Evolutionary conservation across 2,888 invertebrate species (phyloP), one percentile per base, ranked within the genome.

Genomic region (Polydrusus tereticollis): DNA sequence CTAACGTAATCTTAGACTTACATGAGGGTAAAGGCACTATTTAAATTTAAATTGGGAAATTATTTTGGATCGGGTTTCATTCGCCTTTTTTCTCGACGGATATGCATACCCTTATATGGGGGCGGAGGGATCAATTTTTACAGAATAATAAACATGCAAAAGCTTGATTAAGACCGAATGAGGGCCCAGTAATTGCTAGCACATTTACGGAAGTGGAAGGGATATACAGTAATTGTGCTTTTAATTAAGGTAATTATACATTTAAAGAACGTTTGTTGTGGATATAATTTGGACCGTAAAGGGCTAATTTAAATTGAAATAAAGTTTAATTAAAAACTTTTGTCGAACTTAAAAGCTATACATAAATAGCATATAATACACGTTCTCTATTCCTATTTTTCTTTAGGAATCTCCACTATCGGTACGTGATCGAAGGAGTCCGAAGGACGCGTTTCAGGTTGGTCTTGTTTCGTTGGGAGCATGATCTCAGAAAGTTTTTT

Each of bases 31-130:
- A 26, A n/a, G 45, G 60, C 41, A 65, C 55, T 55, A 65, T 65
- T 65, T 65, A 65, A 65, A 65, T 65, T 52, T 52, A 65, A 65
- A 65, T 65, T 65, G 65, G 38, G 52, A 65, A 36, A 59, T 67
- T 67, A 67, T 47, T 45, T 62, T 45, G 26, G 41, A 55, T 36
- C 64, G 64, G 29, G 52, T 55, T 55, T 55, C 52, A 18, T 29
- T 55, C 23, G 29, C 29, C 50, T 55, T 29, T 55, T 55, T 55
- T 52, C 52, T 52, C 52, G 50, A 23, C 63, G 63, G 52, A 52
- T 64, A 64, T 64, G 23, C 63, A 52, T 63, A 50, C 50, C 50
- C 63, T 50, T 50, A 50, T 64, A 64, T 64, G 52, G 38, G 63
- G 63, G 63, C 38, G 63, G 18, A 64, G 21, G 50, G 63, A 64